Conservation (phyloP, 2,113 vertebrate species). For the Proterorhinus semilunaris region DNA sequence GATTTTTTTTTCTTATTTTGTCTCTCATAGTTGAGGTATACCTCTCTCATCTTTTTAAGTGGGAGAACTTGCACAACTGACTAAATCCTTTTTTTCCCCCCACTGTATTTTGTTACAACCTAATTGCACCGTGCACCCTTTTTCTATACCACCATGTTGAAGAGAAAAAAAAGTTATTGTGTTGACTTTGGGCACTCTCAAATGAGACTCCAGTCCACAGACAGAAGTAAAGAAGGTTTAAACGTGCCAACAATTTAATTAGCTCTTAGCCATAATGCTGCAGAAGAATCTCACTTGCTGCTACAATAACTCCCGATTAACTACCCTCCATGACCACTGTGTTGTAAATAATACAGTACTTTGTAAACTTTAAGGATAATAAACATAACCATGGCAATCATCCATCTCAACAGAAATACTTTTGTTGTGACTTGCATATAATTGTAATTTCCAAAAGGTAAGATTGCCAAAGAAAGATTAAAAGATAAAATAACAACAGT, state of each 20-base stretch:
- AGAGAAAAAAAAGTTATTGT: not conserved
- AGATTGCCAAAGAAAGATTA: not conserved
- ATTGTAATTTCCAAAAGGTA: not conserved
- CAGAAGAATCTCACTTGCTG: constrained; percentile 1
- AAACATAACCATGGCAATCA: constrained; percentile 3
- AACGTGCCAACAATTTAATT: not conserved
- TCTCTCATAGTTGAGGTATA: no score
- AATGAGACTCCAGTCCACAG: not conserved
- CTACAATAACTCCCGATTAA: not conserved
- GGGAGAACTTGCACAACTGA: no score
- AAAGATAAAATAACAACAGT: not conserved
- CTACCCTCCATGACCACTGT: not conserved
- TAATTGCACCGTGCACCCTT: not conserved
- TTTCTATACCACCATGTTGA: not conserved
- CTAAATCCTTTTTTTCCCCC: no score
- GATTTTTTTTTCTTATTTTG: no score
- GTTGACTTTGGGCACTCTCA: not conserved
- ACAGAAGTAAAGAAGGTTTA: not conserved
- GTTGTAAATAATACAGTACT: not conserved
- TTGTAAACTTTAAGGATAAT: constrained; percentile 1
- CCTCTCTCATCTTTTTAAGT: no score
- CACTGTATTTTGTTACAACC: no score
- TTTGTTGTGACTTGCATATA: not conserved
- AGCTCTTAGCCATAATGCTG: not conserved
- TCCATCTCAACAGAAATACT: constrained; percentile 1